Evolutionary conservation across 2,888 invertebrate species (phyloP), one percentile per base, ranked within the genome.

Genomic region (Scaptomyza flava): DNA sequence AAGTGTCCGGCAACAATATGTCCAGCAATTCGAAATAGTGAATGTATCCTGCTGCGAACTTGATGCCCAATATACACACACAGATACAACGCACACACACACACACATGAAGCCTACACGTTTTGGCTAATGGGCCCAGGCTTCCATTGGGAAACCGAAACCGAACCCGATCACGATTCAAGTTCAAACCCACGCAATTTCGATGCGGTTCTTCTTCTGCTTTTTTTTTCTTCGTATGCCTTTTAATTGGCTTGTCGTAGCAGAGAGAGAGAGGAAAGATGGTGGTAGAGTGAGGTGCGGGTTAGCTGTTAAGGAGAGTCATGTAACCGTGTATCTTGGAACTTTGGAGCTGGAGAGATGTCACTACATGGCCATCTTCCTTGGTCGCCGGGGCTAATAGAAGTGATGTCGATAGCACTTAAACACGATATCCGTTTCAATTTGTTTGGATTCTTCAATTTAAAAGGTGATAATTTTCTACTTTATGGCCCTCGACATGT

Each of bases 381-480:
- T 38, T 38, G 38, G 38, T 38, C 38, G 17, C 58, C 48, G 57
- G 63, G 70, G 75, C 88, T 91, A 90, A 91, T 91, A 90, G 91
- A 91, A 90, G 91, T 90, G 90, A 91, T 91, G 91, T 91, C 91
- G 90, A 91, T 91, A 91, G 91, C 91, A 91, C 91, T 91, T 92
- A 91, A 91, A 91, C 91, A 91, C 89, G 92, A 92, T 91, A 92
- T 91, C 90, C 91, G 91, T 91, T 91, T 91, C 91, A 91, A 91
- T 92, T 92, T 92, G 91, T 91, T 91, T 91, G 92, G 90, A 91
- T 91, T 91, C 92, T 91, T 91, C 90, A 90, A 91, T 91, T 91
- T 92, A 91, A 91, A 91, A 92, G 91, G 91, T 92, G 91, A 91
- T 91, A 91, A 91, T 91, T 91, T 91, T 90, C 90, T 91, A 91